A percentile compares a stretch with the other conserved stretches of the same genome.
Conservation (phyloP, 2,888 invertebrate species). For the Mesodorylaimus sp. region DNA sequence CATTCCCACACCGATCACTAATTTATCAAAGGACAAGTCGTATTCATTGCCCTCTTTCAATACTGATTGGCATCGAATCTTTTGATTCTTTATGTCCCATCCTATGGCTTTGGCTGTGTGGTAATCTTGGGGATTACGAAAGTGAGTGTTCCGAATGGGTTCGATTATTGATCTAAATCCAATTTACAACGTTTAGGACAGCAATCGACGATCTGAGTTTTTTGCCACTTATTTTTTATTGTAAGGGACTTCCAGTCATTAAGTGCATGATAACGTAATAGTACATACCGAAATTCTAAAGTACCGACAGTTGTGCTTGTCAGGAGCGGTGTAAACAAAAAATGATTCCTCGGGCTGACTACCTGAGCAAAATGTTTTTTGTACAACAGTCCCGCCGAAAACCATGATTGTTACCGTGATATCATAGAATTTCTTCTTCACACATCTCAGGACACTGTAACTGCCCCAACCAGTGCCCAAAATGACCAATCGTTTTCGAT, state of each 20-base stretch:
- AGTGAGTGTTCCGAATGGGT: constrained; percentile 31
- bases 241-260: no score
- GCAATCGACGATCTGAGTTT: no score
- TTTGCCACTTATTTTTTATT: no score
- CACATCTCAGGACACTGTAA: constrained; percentile 30
- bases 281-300: background rate
- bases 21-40: constrained; percentile 30
- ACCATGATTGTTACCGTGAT: no score
- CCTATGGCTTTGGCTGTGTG: constrained; percentile 27
- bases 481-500: constrained; percentile 22
- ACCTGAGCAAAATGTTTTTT: no score
- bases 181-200: no score
- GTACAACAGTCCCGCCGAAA: no score
- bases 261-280: no score
- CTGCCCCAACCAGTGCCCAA: constrained; percentile 35
- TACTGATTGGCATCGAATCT: constrained; percentile 25
- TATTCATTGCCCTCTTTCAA: constrained; percentile 22
- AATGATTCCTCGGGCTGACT: constrained; percentile 34
- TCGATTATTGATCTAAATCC: constrained; percentile 33
- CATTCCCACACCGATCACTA: constrained; percentile 35
- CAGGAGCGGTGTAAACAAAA: constrained; percentile 34
- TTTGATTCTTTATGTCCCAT: constrained; percentile 14
- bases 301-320: constrained; percentile 36
- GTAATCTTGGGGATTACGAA: constrained; percentile 30
- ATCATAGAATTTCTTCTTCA: constrained; percentile 30